Base-by-base conservation (phyloP, 2,797 vertebrate genomes). In the Garrulus glandarius region DNA sequence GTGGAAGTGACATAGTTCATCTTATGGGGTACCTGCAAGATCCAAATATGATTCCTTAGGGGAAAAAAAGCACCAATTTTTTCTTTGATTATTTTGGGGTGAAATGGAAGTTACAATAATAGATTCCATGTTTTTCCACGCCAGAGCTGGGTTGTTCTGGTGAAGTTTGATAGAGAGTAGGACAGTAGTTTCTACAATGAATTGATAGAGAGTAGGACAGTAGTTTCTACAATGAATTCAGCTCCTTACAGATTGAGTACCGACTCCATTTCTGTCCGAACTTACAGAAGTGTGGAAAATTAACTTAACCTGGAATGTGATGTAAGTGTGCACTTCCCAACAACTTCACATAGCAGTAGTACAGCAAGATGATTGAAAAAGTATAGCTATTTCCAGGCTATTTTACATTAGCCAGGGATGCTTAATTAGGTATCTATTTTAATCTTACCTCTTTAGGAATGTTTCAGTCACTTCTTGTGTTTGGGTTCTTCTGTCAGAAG, bases 31-130 rank as follows among this genome's bases (percentile, higher is more conserved):
- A 11, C 2, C 2, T 41, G 13, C 21, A 34, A 50, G 21, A n/a
- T 34, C 26, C 41, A 19, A n/a, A 13, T 76, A 30, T 32, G 7
- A 6, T 34, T 85, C 11, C 30, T 80, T 49, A 59, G 8, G 17
- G 6, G 12, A 1, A 12, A n/a, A 39, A 34, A 50, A 21, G 0
- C 13, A 43, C 2, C 3, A 15, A 0, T 22, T 22, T 68, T 82
- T 88, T 41, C 5, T 47, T 52, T 6, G 9, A 34, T 64, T 59
- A 15, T 61, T 90, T 82, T 65, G 10, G 15, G 1, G 2, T 46
- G 21, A 83, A 56, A 70, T 60, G 13, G 26, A 80, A 60, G 19
- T 20, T 15, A 30, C 0, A 0, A 14, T 37, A 65, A 26, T 4
- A 69, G 34, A 49, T 15, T 72, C 14, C 17, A n/a, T 3, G 4